Percentiles rank a stretch among this genome's conserved stretches.
These are phyloP conservation scores for Agrotis segetum DNA, from an alignment of 2,888 invertebrate species.

Conservation along the genomic window DNA sequence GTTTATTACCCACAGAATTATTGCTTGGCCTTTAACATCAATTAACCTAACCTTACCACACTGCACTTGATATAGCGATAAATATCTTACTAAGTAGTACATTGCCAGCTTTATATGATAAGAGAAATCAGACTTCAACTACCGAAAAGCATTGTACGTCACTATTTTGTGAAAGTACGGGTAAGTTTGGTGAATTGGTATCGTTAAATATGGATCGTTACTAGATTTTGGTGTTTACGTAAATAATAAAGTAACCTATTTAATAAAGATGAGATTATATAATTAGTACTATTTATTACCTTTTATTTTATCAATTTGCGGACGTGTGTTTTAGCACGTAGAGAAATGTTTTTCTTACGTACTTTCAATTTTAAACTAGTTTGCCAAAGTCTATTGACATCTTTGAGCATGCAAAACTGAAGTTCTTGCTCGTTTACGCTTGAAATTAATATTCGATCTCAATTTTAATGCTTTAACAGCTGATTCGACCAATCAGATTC, in stretches of 20 bases:
- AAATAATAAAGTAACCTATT: slow-evolving; percentile 46
- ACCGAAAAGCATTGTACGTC: slow-evolving; percentile 47
- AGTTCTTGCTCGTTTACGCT: background rate
- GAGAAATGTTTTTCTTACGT: background rate
- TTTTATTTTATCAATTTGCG: slow-evolving; percentile 9
- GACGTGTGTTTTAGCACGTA: slow-evolving; percentile 24
- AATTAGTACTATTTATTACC: slow-evolving; percentile 4
- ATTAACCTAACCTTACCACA: slow-evolving; percentile 73
- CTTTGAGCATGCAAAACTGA: background rate
- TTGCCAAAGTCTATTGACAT: background rate
- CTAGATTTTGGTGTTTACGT: slow-evolving; percentile 43
- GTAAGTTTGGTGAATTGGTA: background rate
- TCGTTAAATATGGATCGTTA: slow-evolving; percentile 11
- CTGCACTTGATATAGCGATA: slow-evolving; percentile 53
- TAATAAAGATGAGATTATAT: slow-evolving; percentile 1
- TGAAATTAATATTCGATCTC: too few species aligned
- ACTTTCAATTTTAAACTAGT: slow-evolving; percentile 1
- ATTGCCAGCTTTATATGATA: slow-evolving; percentile 57
- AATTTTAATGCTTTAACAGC: too few species aligned
- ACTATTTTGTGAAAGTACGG: background rate
- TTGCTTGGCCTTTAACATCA: slow-evolving; percentile 77
- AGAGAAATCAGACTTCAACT: slow-evolving; percentile 10
- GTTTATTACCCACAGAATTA: slow-evolving; percentile 65
- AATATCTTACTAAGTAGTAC: slow-evolving; percentile 51
- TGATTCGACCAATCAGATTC: too few species aligned